Base-by-base conservation (phyloP, 2,888 invertebrate genomes). In the Neoaliturus tenellus region DNA sequence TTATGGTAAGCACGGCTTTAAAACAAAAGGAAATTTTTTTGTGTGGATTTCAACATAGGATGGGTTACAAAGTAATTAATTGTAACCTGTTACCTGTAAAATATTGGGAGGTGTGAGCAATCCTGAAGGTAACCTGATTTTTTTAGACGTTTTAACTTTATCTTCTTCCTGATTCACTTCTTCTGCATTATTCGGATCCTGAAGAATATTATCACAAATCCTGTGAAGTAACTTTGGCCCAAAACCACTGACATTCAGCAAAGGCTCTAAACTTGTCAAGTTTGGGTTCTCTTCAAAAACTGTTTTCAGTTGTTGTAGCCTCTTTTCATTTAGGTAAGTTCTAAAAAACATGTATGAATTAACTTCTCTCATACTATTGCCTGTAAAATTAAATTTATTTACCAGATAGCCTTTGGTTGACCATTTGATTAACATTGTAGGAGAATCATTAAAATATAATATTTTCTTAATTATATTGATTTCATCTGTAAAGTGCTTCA, bases 141-240 rank as follows among this genome's bases (percentile, higher is more conserved):
- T 62, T 14, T 28, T 28, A 14, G 31, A 28, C 4, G 6, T 25
- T 17, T 62, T 62, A 12, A 4, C 25, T 1, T 25, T 28, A 12
- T 62, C 31, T 5, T 62, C 14, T 28, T 17, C 4, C 31, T 62
- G 12, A 6, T 3, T 6, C 28, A 62, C 4, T 28, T 31, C 62
- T 28, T 14, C 31, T 5, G 31, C 14, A n/a, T n/a, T n/a, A n/a
- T n/a, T n/a, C 1, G 73, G 23, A 3, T 75, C 73, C 35, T 55
- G 28, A 3, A 78, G 33, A 55, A 78, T 78, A n/a, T 35, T 78
- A 33, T 78, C 78, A 33, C 78, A 78, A 35, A 78, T 78, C n/a
- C 35, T 78, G 23, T 55, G 51, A 4, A 78, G 33, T 8, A 78
- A 25, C 35, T 78, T 78, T 0, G 78, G 78, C 17, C 78, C 78